A percentile compares a stretch with the other conserved stretches of the same genome.
Evolutionary conservation across 2,113 vertebrate genomes (phyloP).

Genomic region (Laticauda colubrina): DNA sequence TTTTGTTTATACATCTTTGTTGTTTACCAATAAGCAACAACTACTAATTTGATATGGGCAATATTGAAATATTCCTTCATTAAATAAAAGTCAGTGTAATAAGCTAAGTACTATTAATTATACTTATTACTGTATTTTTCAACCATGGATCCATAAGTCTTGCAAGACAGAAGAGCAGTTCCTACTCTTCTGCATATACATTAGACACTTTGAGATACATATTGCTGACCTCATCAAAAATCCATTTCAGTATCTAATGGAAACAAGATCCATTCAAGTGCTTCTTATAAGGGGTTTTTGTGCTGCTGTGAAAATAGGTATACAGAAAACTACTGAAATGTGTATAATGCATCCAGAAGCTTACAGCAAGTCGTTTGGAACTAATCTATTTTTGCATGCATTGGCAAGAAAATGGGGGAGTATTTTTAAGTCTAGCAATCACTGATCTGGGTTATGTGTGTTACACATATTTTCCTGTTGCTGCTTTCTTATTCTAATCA

Average conservation of each 20-base stretch:
- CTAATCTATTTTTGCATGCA: conserved; percentile 14
- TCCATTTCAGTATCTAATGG: not conserved
- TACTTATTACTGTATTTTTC: not conserved
- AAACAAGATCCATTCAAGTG: not conserved
- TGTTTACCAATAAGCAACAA: not conserved
- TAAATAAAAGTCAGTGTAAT: not conserved
- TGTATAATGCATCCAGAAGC: conserved; percentile 1
- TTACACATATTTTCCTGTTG: not conserved
- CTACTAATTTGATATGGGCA: not conserved
- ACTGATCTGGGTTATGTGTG: not conserved
- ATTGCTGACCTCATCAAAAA: conserved; percentile 8
- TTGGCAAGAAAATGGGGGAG: conserved; percentile 6
- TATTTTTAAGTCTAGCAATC: not conserved
- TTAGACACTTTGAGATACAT: not conserved
- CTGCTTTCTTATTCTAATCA: not conserved
- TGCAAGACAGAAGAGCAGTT: not conserved
- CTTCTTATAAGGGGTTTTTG: conserved; percentile 15
- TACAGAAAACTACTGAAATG: not conserved
- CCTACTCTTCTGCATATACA: not conserved
- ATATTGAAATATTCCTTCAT: no score
- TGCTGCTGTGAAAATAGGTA: not conserved
- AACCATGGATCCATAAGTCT: not conserved
- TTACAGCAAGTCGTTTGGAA: conserved; percentile 6
- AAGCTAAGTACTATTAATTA: not conserved
- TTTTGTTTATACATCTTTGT: no score